Base-by-base conservation (phyloP, 1,140 invertebrate genomes). In the Drosophila simulans region DNA sequence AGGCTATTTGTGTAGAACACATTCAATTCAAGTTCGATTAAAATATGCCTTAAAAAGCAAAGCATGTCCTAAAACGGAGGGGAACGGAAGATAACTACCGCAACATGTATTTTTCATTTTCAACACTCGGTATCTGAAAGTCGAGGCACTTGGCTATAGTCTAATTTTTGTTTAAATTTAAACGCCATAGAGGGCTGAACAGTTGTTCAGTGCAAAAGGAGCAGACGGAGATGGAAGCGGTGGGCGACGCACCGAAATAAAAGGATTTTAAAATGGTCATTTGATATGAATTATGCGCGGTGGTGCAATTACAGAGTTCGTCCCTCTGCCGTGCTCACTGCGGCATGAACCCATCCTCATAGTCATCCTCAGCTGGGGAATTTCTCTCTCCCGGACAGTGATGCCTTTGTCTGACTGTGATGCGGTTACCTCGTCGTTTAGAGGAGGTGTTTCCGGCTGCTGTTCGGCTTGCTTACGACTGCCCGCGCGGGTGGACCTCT, bases 201-300 rank as follows among this genome's bases (percentile, higher is more conserved):
- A 17, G 13, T 49, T 11, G 31, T 34, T 34, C 0, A 49, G 64
- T 68, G 64, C 35, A 35, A 43, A 25, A 31, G 5, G 20, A 71
- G 49, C 70, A 25, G 39, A 42, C 25, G 34, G 40, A 63, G 49
- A 37, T 40, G 53, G n/a, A 37, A 60, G 40, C 43, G 34, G 15
- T 43, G 22, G 56, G 53, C 59, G 66, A 80, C 80, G 84, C 76
- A 80, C 58, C 69, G 80, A 89, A 89, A 91, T 91, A 91, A 91
- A 91, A 91, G 90, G 90, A 90, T 91, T 91, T 90, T 90, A 91
- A 91, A 91, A 91, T 91, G 90, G 90, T 91, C 90, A 91, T 91
- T 91, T 91, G 85, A 91, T 91, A 91, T 91, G 90, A 91, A 91
- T 91, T 91, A 91, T 91, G 90, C 90, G 86, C 83, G 83, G 60